Evolutionary conservation across 2,113 vertebrate genomes (phyloP).

Genomic region (Trachemys scripta): DNA sequence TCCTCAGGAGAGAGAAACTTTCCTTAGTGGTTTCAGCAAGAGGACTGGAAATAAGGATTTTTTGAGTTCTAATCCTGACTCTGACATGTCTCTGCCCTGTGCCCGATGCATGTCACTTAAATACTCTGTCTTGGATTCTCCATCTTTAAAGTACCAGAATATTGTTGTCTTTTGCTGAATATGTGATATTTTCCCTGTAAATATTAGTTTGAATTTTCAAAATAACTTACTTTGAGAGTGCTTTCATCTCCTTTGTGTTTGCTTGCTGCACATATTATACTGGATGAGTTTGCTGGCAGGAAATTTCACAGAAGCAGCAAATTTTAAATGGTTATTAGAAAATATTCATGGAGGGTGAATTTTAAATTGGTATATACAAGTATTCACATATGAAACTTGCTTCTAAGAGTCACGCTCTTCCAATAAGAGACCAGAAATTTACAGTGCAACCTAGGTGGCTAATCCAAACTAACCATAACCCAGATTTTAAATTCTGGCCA

Average conservation of each 20-base stretch:
- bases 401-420: constrained; percentile 34
- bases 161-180: fast-evolving
- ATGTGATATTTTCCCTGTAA: not conserved
- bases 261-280: not conserved
- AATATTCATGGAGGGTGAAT: constrained; percentile 53
- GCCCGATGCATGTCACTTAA: not conserved
- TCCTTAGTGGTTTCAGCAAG: not conserved
- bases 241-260: not conserved
- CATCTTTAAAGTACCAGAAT: not conserved
- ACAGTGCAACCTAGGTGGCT: constrained; percentile 29
- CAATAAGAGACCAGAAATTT: constrained; percentile 12
- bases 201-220: constrained; percentile 25
- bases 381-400: constrained; percentile 6
- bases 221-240: constrained; percentile 19
- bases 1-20: not conserved
- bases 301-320: constrained; percentile 5
- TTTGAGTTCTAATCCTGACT: not conserved
- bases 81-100: not conserved
- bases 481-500: constrained; percentile 39
- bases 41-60: not conserved
- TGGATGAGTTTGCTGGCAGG: constrained; percentile 10
- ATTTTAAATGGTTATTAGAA: constrained; percentile 45
- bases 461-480: constrained; percentile 26
- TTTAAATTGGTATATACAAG: constrained; percentile 24
- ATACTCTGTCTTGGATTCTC: not conserved